Conservation (phyloP, 2,113 vertebrate genomes). For the Bostrychus sinensis region DNA sequence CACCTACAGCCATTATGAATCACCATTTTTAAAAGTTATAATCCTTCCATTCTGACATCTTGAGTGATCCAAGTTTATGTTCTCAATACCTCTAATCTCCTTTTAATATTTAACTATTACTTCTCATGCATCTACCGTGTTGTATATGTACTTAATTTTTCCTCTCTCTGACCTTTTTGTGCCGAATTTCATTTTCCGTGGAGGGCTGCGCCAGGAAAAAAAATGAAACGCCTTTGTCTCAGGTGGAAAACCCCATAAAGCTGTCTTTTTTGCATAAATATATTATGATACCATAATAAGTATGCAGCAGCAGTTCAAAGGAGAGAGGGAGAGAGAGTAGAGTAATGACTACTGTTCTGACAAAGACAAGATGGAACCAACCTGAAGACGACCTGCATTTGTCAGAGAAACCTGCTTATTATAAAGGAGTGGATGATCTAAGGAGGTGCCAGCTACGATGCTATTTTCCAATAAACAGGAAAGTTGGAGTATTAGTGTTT, state of each 20-base stretch:
- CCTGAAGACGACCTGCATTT: neutral
- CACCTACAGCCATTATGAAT: conserved; percentile 30
- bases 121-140: neutral
- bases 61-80: neutral
- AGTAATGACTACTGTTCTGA: conserved; percentile 32
- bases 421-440: conserved; percentile 21
- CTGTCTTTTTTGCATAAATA: conserved; percentile 48
- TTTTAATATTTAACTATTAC: neutral
- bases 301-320: conserved; percentile 46
- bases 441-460: neutral
- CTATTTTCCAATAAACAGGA: conserved; percentile 14
- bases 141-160: neutral
- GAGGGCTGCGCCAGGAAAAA: conserved; percentile 60
- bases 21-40: conserved; percentile 36
- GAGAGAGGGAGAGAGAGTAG: conserved; percentile 10
- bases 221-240: conserved; percentile 44
- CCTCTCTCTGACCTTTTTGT: neutral
- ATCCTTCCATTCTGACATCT: conserved; percentile 14
- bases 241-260: conserved; percentile 52
- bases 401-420: conserved; percentile 25
- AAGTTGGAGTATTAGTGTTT: neutral
- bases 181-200: conserved; percentile 37
- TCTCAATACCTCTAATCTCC: neutral
- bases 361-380: conserved; percentile 26
- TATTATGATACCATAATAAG: conserved; percentile 62